Base-by-base conservation (phyloP, 2,113 vertebrate species). In the Parus major region DNA sequence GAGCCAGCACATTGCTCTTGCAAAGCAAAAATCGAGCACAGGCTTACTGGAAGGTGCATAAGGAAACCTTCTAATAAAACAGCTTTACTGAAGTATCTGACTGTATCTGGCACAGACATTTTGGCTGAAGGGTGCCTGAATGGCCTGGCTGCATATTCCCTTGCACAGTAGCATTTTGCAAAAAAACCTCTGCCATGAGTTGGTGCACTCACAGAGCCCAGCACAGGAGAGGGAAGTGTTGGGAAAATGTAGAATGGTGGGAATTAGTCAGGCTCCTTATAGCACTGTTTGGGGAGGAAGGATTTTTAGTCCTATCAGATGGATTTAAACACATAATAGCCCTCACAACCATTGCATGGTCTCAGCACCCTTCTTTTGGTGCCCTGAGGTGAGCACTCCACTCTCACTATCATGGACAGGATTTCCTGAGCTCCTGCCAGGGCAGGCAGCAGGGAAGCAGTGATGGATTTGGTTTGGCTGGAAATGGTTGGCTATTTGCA, bases 341-440 rank as follows among this genome's bases (percentile, higher is more conserved):
- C n/a, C 15, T 83, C 36, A n/a, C 3, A n/a, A 59, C 6, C 15
- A 22, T 3, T 2, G 1, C 23, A 14, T 0, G 1, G 29, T 15
- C 36, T 17, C 8, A n/a, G 31, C 47, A 59, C 5, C 2, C 24
- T 19, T 1, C 10, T 24, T 39, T 7, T 39, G 29, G 36, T 60
- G 35, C 47, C 9, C 9, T 1, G n/a, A 39, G 50, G 36, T 39
- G 76, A 39, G 22, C 17, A 24, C 2, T 1, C 28, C 33, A 14
- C 0, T 3, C 23, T 87, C 46, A 44, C 24, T 24, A 10, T 28
- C 75, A 4, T 0, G 4, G 23, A 17, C 21, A 27, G 46, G 39
- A 15, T 55, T 41, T 66, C 42, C 81, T 71, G 53, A 66, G 21
- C 11, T 36, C 17, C 52, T 20, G 21, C 22, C n/a, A 55, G n/a